These are phyloP conservation scores for Conchocele bisecta DNA, from an alignment of 2,888 invertebrate genomes.

Conservation along the genomic window DNA sequence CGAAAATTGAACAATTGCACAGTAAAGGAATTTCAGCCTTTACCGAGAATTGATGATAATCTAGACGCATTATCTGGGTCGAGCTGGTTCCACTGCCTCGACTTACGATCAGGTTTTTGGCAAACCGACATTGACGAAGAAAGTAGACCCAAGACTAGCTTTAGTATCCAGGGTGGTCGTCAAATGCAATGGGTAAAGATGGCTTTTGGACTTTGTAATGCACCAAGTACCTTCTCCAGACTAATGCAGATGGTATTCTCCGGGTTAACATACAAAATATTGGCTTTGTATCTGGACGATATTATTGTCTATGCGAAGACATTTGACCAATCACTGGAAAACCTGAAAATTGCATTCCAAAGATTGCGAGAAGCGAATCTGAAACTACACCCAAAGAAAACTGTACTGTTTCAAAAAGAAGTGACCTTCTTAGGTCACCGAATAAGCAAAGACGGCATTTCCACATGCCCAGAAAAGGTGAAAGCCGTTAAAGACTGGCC, in stretches of 20 bases:
- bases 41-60: slow-evolving; percentile 59
- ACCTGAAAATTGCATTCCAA: slow-evolving; percentile 31
- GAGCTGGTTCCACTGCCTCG: slow-evolving; percentile 42
- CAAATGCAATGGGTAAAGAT: slow-evolving; percentile 46
- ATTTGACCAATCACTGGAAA: slow-evolving; percentile 30
- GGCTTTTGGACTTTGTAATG: slow-evolving; percentile 54
- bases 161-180: slow-evolving; percentile 37
- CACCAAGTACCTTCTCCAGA: slow-evolving; percentile 43
- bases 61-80: slow-evolving; percentile 41
- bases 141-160: slow-evolving; percentile 40
- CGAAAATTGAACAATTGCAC: slow-evolving; percentile 47
- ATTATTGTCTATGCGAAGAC: slow-evolving; percentile 30
- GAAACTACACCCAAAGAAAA: slow-evolving; percentile 40
- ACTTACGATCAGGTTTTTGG: slow-evolving; percentile 51
- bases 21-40: slow-evolving; percentile 49
- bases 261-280: slow-evolving; percentile 31
- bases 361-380: slow-evolving; percentile 32
- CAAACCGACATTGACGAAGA: slow-evolving; percentile 39
- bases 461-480: slow-evolving; percentile 22
- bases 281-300: slow-evolving; percentile 45
- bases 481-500: slow-evolving; percentile 29
- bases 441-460: slow-evolving; percentile 33
- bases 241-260: slow-evolving; percentile 49
- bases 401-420: slow-evolving; percentile 28
- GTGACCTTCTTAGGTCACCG: slow-evolving; percentile 29